phyloP scores from a whole-genome alignment of 2,888 invertebrate genomes.

The Uloborus plumipes region DNA sequence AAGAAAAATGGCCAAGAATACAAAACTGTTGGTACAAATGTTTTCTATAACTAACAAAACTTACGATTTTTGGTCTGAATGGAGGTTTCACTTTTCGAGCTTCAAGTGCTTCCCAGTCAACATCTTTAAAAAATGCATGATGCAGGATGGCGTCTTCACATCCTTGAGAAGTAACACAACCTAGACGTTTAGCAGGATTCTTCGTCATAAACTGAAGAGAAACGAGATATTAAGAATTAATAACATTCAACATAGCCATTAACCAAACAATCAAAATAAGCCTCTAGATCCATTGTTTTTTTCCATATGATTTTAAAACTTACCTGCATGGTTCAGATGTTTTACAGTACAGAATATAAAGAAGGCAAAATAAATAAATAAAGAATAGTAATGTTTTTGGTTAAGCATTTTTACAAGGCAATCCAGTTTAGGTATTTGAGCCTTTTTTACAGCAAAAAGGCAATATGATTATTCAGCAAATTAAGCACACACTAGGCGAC shows the following conservation, averaged over 20 bases:
- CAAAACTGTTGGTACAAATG: no score
- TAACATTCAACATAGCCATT: not conserved
- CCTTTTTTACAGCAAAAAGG: no score
- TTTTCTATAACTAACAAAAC: slow-evolving; percentile 69
- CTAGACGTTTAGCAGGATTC: slow-evolving; percentile 91
- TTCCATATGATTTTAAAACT: no score
- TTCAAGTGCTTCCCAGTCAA: slow-evolving; percentile 97
- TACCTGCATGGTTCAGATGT: no score
- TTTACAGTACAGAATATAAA: no score
- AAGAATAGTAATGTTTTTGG: no score
- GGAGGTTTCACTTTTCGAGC: slow-evolving; percentile 93
- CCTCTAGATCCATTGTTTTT: not conserved
- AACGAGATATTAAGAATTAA: not conserved
- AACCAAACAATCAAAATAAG: not conserved
- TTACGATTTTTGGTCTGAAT: slow-evolving; percentile 97
- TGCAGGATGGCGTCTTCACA: slow-evolving; percentile 87
- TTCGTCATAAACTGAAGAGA: slow-evolving; percentile 94
- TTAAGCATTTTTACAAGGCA: no score
- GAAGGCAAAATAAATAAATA: no score
- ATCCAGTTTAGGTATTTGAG: no score
- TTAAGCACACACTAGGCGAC: no score
- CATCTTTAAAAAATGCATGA: slow-evolving; percentile 90
- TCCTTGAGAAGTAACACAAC: slow-evolving; percentile 83
- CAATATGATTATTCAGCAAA: no score
- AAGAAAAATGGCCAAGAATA: no score